These are phyloP conservation scores for Bujurquina vittata DNA, from an alignment of 2,113 vertebrate species.

Conservation along the genomic window DNA sequence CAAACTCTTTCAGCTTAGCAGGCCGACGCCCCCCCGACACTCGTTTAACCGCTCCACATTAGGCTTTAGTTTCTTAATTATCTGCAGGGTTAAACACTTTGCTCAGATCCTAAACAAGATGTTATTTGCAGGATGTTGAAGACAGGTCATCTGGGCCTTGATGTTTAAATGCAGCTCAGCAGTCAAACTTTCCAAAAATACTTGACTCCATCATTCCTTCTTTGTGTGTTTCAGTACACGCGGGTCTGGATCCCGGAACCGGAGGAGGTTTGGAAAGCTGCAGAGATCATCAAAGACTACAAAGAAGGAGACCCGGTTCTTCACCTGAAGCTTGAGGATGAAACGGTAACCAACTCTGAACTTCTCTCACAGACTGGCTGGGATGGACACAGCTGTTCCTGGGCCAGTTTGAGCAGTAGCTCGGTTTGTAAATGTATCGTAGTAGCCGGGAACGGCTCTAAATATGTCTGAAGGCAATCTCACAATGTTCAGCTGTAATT, in stretches of 20 bases:
- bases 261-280: constrained; percentile 90
- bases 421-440: background rate
- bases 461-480: background rate
- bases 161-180: background rate
- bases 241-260: constrained; percentile 96
- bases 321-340: constrained; percentile 92
- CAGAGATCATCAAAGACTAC: constrained; percentile 90
- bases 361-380: background rate
- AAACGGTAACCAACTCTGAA: constrained; percentile 78
- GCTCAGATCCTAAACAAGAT: too few species aligned
- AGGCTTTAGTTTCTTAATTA: too few species aligned
- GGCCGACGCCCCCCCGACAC: background rate
- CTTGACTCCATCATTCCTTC: background rate
- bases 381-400: background rate
- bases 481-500: background rate
- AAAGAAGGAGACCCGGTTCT: constrained; percentile 87
- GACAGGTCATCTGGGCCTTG: too few species aligned
- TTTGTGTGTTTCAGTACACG: constrained; percentile 82
- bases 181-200: background rate
- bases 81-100: background rate
- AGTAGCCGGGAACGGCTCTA: too few species aligned
- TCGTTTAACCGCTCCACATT: background rate
- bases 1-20: background rate
- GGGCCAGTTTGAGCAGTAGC: background rate
- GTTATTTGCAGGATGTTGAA: too few species aligned